A percentile compares a stretch with the other conserved stretches of the same genome.
Evolutionary conservation across 2,888 invertebrate genomes (phyloP).

Genomic region (Eristalis arbustorum): DNA sequence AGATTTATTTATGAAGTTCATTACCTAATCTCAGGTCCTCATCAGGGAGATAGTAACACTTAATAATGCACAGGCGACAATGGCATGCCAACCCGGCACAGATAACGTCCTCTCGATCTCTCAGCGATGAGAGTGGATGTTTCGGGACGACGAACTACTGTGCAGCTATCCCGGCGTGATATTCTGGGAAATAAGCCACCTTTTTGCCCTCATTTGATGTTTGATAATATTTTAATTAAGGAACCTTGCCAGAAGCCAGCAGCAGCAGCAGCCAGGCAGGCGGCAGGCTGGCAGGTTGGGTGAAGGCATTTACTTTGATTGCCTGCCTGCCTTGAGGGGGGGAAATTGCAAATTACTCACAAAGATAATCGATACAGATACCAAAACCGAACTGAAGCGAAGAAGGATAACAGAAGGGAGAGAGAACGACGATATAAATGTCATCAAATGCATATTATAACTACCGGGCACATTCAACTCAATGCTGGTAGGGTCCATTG

Average conservation of each 20-base stretch:
- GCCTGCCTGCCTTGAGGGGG: constrained; percentile 34
- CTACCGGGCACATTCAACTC: constrained; percentile 21
- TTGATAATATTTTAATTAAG: constrained; percentile 68
- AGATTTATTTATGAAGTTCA: constrained; percentile 60
- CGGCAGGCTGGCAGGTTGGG: not conserved
- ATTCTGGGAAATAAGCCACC: constrained; percentile 46
- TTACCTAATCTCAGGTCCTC: constrained; percentile 51
- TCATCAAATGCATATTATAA: constrained; percentile 53
- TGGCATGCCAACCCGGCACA: not conserved
- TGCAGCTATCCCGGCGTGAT: not conserved
- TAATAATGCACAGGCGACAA: constrained; percentile 50
- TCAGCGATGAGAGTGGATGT: not conserved
- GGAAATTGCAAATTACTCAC: constrained; percentile 58
- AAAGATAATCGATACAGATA: constrained; percentile 33
- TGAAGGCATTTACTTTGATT: constrained; percentile 44
- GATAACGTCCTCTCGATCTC: too few species aligned
- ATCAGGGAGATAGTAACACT: constrained; percentile 58
- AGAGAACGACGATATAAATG: not conserved
- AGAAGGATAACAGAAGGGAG: constrained; percentile 11
- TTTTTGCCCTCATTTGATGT: constrained; percentile 56
- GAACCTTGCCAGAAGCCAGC: constrained; percentile 12
- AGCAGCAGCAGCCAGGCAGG: not conserved
- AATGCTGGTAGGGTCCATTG: not conserved
- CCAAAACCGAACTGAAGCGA: not conserved
- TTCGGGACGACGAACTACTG: not conserved